A percentile compares a stretch with the other conserved stretches of the same genome.
These are phyloP conservation scores for Eulemur albifrons DNA, from an alignment of 2,797 vertebrate genomes.

Conservation along the genomic window DNA sequence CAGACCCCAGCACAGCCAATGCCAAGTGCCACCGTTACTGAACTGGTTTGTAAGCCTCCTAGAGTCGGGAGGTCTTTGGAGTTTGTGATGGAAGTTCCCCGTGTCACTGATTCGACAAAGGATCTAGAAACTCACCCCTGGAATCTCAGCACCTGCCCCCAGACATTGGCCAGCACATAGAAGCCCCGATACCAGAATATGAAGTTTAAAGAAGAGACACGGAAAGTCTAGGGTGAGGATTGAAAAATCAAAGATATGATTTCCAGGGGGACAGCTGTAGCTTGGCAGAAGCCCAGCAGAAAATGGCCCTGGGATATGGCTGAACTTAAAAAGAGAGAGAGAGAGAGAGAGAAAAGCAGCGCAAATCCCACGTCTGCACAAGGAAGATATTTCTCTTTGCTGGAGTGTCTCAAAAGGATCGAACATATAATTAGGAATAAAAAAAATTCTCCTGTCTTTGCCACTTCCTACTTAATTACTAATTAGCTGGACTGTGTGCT, in stretches of 20 bases:
- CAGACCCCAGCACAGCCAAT: neutral
- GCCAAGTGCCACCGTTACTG: too few species aligned
- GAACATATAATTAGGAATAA: neutral
- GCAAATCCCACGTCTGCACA: neutral
- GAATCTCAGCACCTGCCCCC: neutral
- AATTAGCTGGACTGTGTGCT: neutral
- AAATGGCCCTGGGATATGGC: neutral
- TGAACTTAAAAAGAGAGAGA: neutral
- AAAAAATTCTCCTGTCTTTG: neutral
- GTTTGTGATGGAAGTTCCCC: neutral
- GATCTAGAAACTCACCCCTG: neutral
- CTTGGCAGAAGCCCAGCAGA: neutral
- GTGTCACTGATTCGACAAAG: neutral
- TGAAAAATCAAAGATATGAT: neutral
- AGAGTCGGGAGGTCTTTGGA: neutral
- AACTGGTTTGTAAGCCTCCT: neutral
- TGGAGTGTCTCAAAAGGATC: neutral
- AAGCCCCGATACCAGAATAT: neutral
- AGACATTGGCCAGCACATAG: neutral
- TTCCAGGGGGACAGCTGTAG: neutral
- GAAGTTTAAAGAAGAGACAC: neutral
- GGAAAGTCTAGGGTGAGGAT: neutral
- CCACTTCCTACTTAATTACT: slow-evolving; percentile 7
- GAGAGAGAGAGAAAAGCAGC: neutral
- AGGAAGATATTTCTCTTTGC: neutral